Base-by-base conservation (phyloP, 2,797 vertebrate genomes). In the Lithobates sylvaticus region DNA sequence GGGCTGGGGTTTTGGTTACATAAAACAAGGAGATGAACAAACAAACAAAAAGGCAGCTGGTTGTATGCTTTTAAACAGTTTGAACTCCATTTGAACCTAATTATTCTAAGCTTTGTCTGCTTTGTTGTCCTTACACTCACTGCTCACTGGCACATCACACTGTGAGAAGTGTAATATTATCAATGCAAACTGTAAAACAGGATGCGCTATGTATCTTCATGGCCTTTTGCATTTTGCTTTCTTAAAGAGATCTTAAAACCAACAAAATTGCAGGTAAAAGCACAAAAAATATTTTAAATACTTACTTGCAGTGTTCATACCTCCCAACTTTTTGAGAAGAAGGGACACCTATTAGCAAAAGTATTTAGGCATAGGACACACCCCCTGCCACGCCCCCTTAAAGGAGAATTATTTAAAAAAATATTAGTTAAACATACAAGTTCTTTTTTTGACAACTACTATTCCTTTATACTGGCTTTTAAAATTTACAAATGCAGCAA, bases 71-170 rank as follows among this genome's bases (percentile, higher is more conserved):
- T 58, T 89, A 42, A 91, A 83, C 39, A 23, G 79, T 86, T 84
- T 77, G 74, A 88, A 87, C 86, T 87, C 81, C 81, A 79, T 84
- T 87, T 87, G 86, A 87, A 87, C 86, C 86, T 87, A 83, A 87
- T 87, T 87, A 87, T 87, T 84, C 80, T 79, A 69, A 87, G 86
- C 86, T 78, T 83, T 87, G 86, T 73, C 81, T 87, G 86, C 39
- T 79, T 87, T 87, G 76, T 67, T 87, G 79, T 87, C 76, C 86
- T 84, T 84, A 75, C 86, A 84, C 83, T 87, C 81, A 74, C 80
- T 83, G 81, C 71, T 84, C 69, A 78, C 36, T 87, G 86, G 81
- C 81, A 87, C 58, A 29, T 50, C 76, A 84, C 76, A 76, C 70
- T 68, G 68, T 64, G 76, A 84, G 81, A 75, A 84, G 32, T 44